Percentiles rank a stretch among this genome's conserved stretches.
Evolutionary conservation across 2,113 vertebrate species (phyloP).

Genomic region (Morone saxatilis): DNA sequence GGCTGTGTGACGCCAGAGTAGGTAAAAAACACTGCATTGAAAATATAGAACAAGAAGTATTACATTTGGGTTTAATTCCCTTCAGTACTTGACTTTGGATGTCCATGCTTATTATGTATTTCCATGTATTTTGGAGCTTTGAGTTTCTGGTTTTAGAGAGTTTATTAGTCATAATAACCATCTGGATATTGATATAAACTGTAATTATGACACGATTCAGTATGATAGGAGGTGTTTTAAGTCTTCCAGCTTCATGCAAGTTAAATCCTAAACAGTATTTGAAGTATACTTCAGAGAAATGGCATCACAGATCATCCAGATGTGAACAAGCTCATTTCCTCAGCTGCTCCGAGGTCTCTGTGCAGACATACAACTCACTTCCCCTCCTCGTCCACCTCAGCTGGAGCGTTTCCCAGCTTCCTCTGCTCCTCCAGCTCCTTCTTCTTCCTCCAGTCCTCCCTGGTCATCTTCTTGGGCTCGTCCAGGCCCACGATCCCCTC

Average conservation of each 20-base stretch:
- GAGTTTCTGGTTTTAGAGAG: background rate
- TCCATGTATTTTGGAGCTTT: no score
- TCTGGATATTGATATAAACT: background rate
- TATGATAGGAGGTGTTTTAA: background rate
- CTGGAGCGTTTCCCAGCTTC: conserved; percentile 96
- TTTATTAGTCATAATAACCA: background rate
- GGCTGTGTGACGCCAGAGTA: background rate
- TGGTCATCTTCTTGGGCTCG: conserved; percentile 97
- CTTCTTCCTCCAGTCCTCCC: conserved; percentile 99
- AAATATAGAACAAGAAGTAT: background rate
- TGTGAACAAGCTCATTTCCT: background rate
- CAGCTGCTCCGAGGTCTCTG: background rate
- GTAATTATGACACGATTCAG: background rate
- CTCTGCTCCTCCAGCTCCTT: conserved; percentile 98
- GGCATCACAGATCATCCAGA: background rate
- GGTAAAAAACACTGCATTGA: background rate
- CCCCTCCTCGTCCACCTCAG: conserved; percentile 98
- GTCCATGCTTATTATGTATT: background rate
- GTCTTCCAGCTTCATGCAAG: no score
- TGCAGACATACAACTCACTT: conserved; percentile 87
- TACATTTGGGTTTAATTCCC: background rate
- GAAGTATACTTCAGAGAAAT: background rate
- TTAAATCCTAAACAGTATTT: no score
- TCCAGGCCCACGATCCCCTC: conserved; percentile 91
- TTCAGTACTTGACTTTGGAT: background rate